Evolutionary conservation across 2,888 invertebrate species (phyloP).

Genomic region (Allolobophora icterica): DNA sequence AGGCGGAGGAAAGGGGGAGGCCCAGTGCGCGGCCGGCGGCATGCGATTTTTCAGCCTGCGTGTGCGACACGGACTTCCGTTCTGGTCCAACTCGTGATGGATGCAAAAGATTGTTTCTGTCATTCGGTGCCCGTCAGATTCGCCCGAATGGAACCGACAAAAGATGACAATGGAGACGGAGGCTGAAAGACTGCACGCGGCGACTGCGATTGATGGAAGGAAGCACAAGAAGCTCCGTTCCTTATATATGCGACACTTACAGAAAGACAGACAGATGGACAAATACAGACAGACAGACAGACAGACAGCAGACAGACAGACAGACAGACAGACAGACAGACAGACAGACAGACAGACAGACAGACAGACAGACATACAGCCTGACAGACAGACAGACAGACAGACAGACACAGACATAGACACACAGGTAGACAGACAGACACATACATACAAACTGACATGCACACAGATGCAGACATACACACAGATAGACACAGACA

Average conservation of each 20-base stretch:
- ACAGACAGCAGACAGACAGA: too few species aligned
- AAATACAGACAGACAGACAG: too few species aligned
- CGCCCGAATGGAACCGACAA: background rate
- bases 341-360: background rate
- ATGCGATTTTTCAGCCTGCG: background rate
- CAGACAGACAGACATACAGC: background rate
- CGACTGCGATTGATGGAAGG: too few species aligned
- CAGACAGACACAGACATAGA: background rate
- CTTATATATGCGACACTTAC: too few species aligned
- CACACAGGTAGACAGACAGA: too few species aligned
- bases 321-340: background rate
- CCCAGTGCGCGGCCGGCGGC: background rate
- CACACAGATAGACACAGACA: too few species aligned
- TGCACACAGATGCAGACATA: too few species aligned
- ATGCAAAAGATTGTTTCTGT: background rate
- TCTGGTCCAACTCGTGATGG: background rate
- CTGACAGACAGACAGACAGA: background rate
- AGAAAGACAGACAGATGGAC: too few species aligned
- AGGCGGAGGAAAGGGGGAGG: too few species aligned
- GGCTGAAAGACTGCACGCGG: too few species aligned
- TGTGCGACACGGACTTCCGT: background rate
- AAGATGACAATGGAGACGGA: background rate
- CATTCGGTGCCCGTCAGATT: background rate
- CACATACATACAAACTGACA: background rate
- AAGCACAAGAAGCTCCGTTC: too few species aligned